Conservation (phyloP, 1,140 invertebrate species). For the Drosophila nigrodunni region DNA sequence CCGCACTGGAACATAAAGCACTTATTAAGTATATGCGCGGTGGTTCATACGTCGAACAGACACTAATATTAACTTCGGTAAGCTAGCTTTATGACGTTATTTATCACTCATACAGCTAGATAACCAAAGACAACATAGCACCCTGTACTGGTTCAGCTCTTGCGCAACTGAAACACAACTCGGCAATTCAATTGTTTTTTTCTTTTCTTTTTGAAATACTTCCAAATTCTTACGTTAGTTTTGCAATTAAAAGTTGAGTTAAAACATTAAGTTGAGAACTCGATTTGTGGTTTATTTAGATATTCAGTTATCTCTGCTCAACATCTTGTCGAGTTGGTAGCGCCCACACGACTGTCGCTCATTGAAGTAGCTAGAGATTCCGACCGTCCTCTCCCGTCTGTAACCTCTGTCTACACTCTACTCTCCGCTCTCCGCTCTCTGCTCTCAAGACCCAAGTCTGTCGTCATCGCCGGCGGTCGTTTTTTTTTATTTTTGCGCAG, state of each 20-base stretch:
- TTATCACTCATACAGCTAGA: slow-evolving; percentile 85
- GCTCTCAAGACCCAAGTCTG: slow-evolving; percentile 11
- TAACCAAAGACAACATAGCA: slow-evolving; percentile 85
- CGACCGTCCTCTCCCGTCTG: slow-evolving; percentile 34
- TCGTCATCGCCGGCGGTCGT: slow-evolving; percentile 50
- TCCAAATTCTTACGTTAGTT: too few relatives aligned
- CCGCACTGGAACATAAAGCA: not conserved
- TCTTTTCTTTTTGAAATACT: not conserved
- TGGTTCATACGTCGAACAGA: slow-evolving; percentile 64
- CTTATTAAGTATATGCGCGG: slow-evolving; percentile 38
- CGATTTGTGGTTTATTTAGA: not conserved
- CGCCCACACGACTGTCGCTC: slow-evolving; percentile 46
- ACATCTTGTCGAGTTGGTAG: slow-evolving; percentile 50
- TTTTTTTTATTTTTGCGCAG: slow-evolving; percentile 63
- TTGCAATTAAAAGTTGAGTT: slow-evolving; percentile 10
- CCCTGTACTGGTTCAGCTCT: slow-evolving; percentile 48
- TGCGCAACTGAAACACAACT: slow-evolving; percentile 24
- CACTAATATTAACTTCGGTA: slow-evolving; percentile 85
- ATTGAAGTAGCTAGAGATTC: slow-evolving; percentile 4
- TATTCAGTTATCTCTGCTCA: slow-evolving; percentile 39
- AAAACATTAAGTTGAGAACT: slow-evolving; percentile 58
- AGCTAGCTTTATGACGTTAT: slow-evolving; percentile 85
- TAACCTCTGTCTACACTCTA: not conserved
- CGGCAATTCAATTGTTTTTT: slow-evolving; percentile 7
- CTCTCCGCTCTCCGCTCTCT: too few relatives aligned